Conservation (phyloP, 2,888 invertebrate species). For the Cynaeus angustus region DNA sequence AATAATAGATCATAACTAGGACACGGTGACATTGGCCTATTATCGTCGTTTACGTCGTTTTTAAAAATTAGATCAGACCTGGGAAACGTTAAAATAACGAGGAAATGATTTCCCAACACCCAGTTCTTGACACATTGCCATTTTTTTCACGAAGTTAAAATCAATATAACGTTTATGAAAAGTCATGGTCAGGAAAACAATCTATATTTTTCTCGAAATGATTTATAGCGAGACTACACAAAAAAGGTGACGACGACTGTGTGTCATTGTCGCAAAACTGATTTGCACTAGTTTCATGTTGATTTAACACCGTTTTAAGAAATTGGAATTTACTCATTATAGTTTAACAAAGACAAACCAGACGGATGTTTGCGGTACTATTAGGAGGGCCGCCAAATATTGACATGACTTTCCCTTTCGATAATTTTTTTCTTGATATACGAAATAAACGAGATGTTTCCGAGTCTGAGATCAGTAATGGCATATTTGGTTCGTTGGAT, state of each 20-base stretch:
- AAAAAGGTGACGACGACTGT: too few relatives aligned
- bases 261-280: constrained; percentile 1
- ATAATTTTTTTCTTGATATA: constrained; percentile 19
- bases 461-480: too few relatives aligned
- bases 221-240: too few relatives aligned
- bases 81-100: constrained; percentile 19
- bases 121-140: constrained; percentile 3
- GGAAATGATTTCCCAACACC: not conserved
- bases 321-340: constrained; percentile 23
- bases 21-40: constrained; percentile 27
- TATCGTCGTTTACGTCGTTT: constrained; percentile 18
- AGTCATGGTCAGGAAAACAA: constrained; percentile 6
- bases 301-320: constrained; percentile 35
- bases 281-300: constrained; percentile 25
- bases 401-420: constrained; percentile 36
- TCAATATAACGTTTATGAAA: constrained; percentile 3
- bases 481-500: too few relatives aligned
- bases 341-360: constrained; percentile 26
- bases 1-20: constrained; percentile 12
- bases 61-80: constrained; percentile 24
- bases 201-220: too few relatives aligned
- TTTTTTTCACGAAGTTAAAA: constrained; percentile 13
- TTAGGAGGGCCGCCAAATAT: constrained; percentile 30
- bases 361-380: constrained; percentile 18
- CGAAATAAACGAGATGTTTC: not conserved